Conservation (phyloP, 2,888 invertebrate species). For the Psylliodes chrysocephalus region DNA sequence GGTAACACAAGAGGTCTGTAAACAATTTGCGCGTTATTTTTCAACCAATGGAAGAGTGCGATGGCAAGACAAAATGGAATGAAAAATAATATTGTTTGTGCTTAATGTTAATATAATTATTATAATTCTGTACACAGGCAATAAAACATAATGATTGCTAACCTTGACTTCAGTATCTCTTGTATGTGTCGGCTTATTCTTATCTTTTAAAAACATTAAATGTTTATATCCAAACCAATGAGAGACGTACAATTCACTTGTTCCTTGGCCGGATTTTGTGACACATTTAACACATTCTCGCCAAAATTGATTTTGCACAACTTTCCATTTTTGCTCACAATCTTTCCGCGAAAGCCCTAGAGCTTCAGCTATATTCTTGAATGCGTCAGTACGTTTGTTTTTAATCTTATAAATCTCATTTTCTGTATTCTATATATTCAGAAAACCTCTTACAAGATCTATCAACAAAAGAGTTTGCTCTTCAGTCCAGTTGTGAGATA, state of each 20-base stretch:
- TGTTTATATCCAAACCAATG: conserved; percentile 20
- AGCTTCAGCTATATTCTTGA: not conserved
- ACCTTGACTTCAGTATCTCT: conserved; percentile 12
- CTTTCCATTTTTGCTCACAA: conserved; percentile 14
- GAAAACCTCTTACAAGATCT: conserved; percentile 13
- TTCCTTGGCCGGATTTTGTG: conserved; percentile 19
- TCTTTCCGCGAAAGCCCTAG: not conserved
- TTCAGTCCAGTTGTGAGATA: conserved; percentile 2
- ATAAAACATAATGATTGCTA: not conserved
- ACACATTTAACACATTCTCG: conserved; percentile 16
- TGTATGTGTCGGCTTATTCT: conserved; percentile 6
- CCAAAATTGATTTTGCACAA: conserved; percentile 16
- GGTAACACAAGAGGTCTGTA: conserved; percentile 17
- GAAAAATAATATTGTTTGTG: conserved; percentile 26
- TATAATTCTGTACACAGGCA: not conserved
- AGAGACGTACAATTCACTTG: conserved; percentile 17
- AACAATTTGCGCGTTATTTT: conserved; percentile 34
- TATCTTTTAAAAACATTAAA: conserved; percentile 21
- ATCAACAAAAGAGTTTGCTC: conserved; percentile 12
- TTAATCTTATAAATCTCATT: not conserved
- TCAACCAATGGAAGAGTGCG: conserved; percentile 17
- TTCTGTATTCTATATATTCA: conserved; percentile 10
- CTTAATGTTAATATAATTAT: not conserved
- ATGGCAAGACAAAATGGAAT: conserved; percentile 27
- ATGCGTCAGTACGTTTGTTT: conserved; percentile 19